Conservation (phyloP, 2,113 vertebrate species). For the Myotis lucifugus region DNA sequence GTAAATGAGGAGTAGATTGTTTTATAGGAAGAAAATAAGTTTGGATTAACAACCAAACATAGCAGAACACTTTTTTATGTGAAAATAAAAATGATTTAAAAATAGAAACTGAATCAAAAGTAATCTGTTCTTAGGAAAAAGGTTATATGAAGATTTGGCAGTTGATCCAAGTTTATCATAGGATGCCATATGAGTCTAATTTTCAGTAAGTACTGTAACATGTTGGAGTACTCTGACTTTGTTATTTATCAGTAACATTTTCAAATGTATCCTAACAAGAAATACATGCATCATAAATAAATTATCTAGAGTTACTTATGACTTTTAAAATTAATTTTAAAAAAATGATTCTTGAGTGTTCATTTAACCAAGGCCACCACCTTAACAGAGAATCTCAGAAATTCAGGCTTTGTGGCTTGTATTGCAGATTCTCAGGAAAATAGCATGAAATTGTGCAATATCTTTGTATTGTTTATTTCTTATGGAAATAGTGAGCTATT, state of each 20-base stretch:
- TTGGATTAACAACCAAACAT: background rate
- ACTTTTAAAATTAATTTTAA: background rate
- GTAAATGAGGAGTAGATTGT: background rate
- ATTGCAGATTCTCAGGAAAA: background rate
- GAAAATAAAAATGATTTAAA: constrained; percentile 7
- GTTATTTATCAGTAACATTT: background rate
- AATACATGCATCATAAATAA: background rate
- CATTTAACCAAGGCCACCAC: background rate
- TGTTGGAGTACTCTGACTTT: background rate
- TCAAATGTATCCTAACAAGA: background rate
- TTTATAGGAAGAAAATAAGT: background rate
- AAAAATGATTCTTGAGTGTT: background rate
- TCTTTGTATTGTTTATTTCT: background rate
- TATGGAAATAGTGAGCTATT: background rate
- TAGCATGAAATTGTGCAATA: background rate
- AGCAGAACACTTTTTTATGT: background rate
- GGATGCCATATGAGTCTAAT: background rate
- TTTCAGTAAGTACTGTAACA: background rate
- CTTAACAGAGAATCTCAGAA: background rate
- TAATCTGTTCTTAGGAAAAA: background rate
- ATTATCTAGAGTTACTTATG: background rate
- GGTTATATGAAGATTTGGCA: background rate
- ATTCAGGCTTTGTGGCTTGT: background rate
- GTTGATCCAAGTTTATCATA: background rate
- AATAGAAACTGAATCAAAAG: background rate